Conservation (phyloP, 2,113 vertebrate species). For the Corythornis cristatus region DNA sequence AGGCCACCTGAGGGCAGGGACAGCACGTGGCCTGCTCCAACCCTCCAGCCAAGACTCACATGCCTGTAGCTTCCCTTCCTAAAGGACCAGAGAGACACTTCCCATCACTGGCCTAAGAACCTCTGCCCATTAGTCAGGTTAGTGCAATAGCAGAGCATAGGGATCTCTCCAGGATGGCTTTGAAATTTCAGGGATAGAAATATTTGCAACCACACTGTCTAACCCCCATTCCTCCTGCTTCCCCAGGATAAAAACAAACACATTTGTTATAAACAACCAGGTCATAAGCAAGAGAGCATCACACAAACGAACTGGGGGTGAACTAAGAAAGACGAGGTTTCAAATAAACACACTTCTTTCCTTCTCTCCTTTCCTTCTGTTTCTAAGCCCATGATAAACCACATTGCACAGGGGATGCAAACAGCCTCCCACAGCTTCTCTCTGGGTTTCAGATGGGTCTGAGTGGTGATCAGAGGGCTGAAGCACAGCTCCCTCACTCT, state of each 20-base stretch:
- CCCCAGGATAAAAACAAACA: background rate
- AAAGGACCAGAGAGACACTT: background rate
- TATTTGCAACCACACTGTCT: background rate
- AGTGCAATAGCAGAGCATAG: background rate
- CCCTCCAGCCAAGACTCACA: background rate
- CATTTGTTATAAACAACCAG: background rate
- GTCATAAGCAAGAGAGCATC: background rate
- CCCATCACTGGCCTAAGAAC: background rate
- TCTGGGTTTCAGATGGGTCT: background rate
- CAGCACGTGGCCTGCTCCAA: background rate
- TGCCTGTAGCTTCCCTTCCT: background rate
- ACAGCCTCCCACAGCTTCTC: background rate
- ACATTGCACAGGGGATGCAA: background rate
- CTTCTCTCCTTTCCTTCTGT: background rate
- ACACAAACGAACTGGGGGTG: background rate
- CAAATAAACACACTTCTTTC: background rate
- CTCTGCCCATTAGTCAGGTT: background rate
- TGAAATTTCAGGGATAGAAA: background rate
- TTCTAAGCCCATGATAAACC: background rate
- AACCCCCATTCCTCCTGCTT: background rate
- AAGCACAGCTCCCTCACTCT: rapidly evolving
- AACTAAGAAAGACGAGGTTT: background rate
- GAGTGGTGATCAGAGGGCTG: background rate
- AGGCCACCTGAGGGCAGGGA: background rate
- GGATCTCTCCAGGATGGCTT: background rate